These are phyloP conservation scores for Nothocercus nigrocapillus DNA, from an alignment of 2,113 vertebrate species.

Conservation along the genomic window DNA sequence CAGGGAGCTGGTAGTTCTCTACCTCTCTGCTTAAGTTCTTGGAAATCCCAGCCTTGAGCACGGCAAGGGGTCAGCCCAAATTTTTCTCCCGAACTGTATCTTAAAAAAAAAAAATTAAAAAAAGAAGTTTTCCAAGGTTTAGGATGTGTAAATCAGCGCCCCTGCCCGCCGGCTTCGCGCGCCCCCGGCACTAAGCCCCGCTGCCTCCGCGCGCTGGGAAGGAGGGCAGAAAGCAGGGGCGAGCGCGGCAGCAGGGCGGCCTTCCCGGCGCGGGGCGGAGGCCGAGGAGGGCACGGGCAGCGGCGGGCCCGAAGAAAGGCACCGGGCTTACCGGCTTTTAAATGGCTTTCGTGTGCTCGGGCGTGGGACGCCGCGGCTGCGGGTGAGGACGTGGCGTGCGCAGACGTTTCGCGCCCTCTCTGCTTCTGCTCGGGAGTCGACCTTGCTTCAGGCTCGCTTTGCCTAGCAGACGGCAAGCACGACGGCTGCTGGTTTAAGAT, in stretches of 20 bases:
- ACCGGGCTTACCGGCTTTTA: not conserved
- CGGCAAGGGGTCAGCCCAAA: slow-evolving; percentile 1
- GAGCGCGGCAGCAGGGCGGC: not conserved
- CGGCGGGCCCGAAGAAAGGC: not conserved
- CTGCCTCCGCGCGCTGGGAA: not conserved
- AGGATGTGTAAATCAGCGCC: not conserved
- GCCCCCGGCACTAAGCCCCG: not conserved
- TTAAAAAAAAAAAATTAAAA: not conserved
- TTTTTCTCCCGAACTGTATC: not conserved
- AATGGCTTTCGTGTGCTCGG: not conserved
- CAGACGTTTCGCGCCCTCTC: rapidly evolving
- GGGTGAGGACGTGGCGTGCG: rapidly evolving
- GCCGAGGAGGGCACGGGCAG: rapidly evolving
- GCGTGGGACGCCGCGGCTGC: not conserved
- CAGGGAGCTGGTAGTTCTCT: not conserved
- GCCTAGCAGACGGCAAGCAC: slow-evolving; percentile 19
- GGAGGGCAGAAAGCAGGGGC: not conserved
- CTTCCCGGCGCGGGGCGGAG: not conserved
- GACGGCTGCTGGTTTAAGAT: not conserved
- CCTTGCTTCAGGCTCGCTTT: not conserved
- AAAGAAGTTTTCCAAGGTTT: not conserved
- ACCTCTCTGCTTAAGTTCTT: not conserved
- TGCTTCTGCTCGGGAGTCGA: not conserved
- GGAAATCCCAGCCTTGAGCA: not conserved
- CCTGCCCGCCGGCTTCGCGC: not conserved